Base-by-base conservation (phyloP, 2,888 invertebrate species). In the Dendrolimus houi region DNA sequence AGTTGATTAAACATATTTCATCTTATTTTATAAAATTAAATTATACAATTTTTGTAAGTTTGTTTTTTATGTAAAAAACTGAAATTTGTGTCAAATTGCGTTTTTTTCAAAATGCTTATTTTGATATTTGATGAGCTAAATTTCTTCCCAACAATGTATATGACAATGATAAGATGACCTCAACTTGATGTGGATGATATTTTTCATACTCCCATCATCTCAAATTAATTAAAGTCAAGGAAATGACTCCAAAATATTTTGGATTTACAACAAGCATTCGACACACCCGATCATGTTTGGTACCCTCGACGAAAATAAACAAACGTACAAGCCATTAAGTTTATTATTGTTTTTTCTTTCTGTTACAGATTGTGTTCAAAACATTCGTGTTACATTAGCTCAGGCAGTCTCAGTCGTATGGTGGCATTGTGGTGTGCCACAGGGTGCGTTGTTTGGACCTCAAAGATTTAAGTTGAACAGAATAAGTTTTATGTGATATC, bases 361-460 rank as follows among this genome's bases (percentile, higher is more conserved):
- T 83, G 81, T 87, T 88, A 81, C 88, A 90, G 89, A 86, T 85
- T 85, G 88, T 87, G 86, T 88, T 85, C 83, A 87, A 87, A 89
- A 89, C 89, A 90, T 80, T 60, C 62, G 68, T 70, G 71, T 47
- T 47, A 9, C 9, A 12, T 47, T 12, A 47, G 47, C 47, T 71
- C 72, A 77, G 69, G 68, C 65, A 68, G 75, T 74, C 71, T 78
- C 86, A 86, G 85, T 87, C 75, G 71, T 66, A 67, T 66, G 74
- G 73, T 75, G 81, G 74, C 73, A 67, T 71, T 67, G 78, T 65
- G 82, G 85, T 58, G 81, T 83, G 77, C 80, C 84, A 79, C 85
- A 83, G 67, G 87, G 87, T 65, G 60, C 68, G 56, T 59, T 60
- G 54, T 58, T 78, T 59, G 78, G 78, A 52, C 79, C 72, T 60